These are phyloP conservation scores for Crotalus helleri DNA, from an alignment of 2,113 vertebrate genomes.

Conservation along the genomic window DNA sequence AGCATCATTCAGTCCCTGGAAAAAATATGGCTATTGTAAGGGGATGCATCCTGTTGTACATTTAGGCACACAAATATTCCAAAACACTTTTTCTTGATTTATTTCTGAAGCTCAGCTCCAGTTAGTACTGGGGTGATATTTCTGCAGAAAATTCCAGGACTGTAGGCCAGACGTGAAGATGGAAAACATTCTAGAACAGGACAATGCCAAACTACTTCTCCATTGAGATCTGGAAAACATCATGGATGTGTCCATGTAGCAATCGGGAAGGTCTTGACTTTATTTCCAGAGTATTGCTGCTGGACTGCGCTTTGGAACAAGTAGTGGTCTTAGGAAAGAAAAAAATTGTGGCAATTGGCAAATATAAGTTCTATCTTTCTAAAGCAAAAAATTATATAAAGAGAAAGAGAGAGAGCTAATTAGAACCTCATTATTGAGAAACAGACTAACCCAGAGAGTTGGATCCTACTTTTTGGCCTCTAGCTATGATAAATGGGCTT, in stretches of 20 bases:
- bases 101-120: not conserved
- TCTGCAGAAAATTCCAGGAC: not conserved
- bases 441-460: not conserved
- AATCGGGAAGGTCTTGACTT: not conserved
- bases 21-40: not conserved
- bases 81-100: not conserved
- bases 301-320: not conserved
- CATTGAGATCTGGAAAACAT: not conserved
- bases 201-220: not conserved
- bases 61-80: not conserved
- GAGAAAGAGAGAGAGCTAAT: not conserved
- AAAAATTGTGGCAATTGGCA: not conserved
- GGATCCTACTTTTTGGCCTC: not conserved
- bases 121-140: not conserved
- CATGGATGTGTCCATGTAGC: not conserved
- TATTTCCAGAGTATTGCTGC: not conserved
- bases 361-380: not conserved
- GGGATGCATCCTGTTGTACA: not conserved
- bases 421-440: not conserved
- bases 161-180: not conserved
- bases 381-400: no score
- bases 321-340: not conserved
- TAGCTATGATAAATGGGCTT: not conserved
- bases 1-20: not conserved
- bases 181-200: not conserved